These are phyloP conservation scores for Prunella himalayana DNA, from an alignment of 2,113 vertebrate species.

Conservation along the genomic window DNA sequence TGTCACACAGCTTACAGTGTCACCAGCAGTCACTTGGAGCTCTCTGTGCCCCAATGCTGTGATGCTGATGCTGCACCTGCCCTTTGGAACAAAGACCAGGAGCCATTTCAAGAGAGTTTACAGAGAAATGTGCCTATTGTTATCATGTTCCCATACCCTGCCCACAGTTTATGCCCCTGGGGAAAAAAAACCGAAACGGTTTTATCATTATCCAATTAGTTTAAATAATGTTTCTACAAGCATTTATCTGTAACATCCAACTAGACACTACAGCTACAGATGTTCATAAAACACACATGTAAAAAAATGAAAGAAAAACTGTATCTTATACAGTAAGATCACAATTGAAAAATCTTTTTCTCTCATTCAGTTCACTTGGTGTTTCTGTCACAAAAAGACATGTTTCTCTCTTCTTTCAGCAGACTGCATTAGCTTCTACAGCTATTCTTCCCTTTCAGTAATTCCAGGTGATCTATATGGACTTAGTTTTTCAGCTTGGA, in stretches of 20 bases:
- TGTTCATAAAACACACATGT: not conserved
- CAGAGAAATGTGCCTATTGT: not conserved
- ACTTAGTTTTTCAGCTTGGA: not conserved
- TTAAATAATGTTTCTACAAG: not conserved
- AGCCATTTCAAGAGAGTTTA: not conserved
- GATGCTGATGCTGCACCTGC: not conserved
- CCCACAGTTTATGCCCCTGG: not conserved
- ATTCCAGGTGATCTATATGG: not conserved
- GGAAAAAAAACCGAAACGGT: rapidly evolving
- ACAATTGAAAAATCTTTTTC: not conserved
- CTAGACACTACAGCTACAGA: not conserved
- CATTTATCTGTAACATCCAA: not conserved
- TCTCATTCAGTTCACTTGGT: not conserved
- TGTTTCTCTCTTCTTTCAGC: not conserved
- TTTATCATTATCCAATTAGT: not conserved
- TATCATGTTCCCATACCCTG: not conserved
- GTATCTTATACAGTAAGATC: not conserved
- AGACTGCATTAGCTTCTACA: not conserved
- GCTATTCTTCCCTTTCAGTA: not conserved
- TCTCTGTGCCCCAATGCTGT: rapidly evolving
- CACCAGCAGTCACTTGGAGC: not conserved
- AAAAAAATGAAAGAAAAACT: not conserved
- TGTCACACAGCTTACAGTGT: not conserved
- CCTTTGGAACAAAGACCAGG: not conserved
- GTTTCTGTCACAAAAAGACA: not conserved